These are phyloP conservation scores for Actenoides lindsayi DNA, from an alignment of 2,113 vertebrate genomes.

Conservation along the genomic window DNA sequence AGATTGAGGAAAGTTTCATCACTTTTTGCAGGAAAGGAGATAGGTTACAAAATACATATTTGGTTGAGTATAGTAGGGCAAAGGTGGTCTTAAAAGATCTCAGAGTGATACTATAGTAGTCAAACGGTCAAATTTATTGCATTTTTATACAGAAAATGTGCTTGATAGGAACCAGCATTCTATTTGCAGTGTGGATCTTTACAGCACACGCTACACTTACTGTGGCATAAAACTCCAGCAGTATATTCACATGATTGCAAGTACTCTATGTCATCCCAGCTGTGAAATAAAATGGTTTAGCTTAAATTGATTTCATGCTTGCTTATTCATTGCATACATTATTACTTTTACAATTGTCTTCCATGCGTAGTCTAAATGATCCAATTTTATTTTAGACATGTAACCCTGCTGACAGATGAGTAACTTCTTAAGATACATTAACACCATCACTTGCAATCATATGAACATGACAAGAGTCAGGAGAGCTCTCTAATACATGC, in stretches of 20 bases:
- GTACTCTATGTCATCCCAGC: background rate
- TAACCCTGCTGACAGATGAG: background rate
- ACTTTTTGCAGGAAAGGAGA: background rate
- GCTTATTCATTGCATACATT: background rate
- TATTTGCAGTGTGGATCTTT: background rate
- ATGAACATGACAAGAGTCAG: background rate
- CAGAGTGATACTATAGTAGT: background rate
- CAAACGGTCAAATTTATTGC: background rate
- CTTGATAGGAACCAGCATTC: background rate
- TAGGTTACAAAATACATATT: background rate
- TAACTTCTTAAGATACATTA: constrained; percentile 4
- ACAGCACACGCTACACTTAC: background rate
- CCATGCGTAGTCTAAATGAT: background rate
- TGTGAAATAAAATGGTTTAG: background rate
- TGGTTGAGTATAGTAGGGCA: background rate
- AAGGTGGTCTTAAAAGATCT: background rate
- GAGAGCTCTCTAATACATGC: background rate
- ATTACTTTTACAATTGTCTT: constrained; percentile 19
- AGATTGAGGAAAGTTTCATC: background rate
- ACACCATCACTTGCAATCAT: background rate
- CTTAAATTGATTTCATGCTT: background rate
- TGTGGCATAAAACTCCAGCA: background rate
- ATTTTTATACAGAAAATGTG: background rate
- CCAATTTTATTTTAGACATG: background rate
- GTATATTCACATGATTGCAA: background rate